Evolutionary conservation across 2,888 invertebrate genomes (phyloP), one percentile per base, ranked within the genome.

Genomic region (Apamea crenata): DNA sequence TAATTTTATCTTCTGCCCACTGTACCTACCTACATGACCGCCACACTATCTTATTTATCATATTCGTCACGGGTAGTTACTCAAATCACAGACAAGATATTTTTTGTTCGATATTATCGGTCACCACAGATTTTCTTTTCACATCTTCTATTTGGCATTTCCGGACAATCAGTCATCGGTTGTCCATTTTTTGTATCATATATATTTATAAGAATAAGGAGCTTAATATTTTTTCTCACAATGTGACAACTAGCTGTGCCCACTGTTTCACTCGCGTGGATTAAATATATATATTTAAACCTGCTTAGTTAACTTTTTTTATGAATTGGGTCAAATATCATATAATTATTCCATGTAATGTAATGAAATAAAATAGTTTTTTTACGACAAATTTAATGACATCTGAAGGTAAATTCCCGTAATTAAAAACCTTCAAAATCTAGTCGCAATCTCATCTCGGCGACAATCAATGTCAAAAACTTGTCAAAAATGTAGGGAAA

Each of bases 111-210:
- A 73, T 69, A 65, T 16, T 80, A 84, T 80, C 63, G 68, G 63
- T 65, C 63, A 63, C 71, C 80, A 63, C 56, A 80, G 63, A 84
- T 80, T 69, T 84, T 82, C 68, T 59, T 74, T 79, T 53, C 50
- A 59, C 7, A 53, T 74, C 3, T 81, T 80, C 47, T 69, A 50
- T 74, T 44, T 63, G 63, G 21, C 18, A 59, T 73, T 80, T 80
- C 81, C 50, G 74, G 25, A 25, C 59, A n/a, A 85, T 84, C 81
- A 61, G 16, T 84, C 82, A 63, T 74, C 74, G 21, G 47, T 56
- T 44, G 50, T 59, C 59, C 36, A 36, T 69, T 69, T 74, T 61
- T 63, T 32, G 61, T 18, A 56, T 56, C 56, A 29, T 16, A 61
- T 7, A 3, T 61, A 29, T 6, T 32, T 63, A 29, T 29, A 29